Evolutionary conservation across 1,140 invertebrate species (phyloP), one percentile per base, ranked within the genome.

Genomic region (Ostrea denselamellosa): DNA sequence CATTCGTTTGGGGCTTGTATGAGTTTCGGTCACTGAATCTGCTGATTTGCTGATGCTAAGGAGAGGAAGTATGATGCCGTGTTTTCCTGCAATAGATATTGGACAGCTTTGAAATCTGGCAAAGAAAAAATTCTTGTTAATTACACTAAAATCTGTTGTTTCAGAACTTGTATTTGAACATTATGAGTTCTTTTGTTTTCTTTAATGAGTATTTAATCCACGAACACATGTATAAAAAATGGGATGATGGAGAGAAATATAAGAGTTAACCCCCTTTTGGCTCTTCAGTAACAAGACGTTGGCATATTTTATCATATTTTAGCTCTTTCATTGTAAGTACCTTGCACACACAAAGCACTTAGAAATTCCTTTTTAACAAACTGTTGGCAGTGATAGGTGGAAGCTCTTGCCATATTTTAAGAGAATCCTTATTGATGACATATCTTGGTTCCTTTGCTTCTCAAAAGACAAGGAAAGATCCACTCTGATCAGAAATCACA

Each of bases 61-160:
- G 28, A 14, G 68, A 71, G 68, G 68, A 71, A 71, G 68, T 71
- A 9, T 25, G 68, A 71, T 71, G 68, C 68, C 68, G 34, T 71
- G 8, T 71, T 25, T 71, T 71, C 68, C 68, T 71, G 68, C 68
- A 71, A 71, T 22, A 71, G 68, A 71, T 71, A 71, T 71, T 71
- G 68, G 68, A 12, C 68, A 71, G 68, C 68, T 71, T 71, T 71
- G 68, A 71, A 71, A 71, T 71, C 68, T 71, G 68, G 68, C 68
- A 71, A 34, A 10, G 28, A 71, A 71, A 28, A 71, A 34, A 71
- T 14, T 71, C 68, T 34, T 71, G 68, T 34, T 71, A 71, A 71
- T 71, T 71, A 71, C 28, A 14, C 28, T 34, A 9, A 71, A 28
- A 25, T 71, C 68, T 71, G 68, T 25, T 71, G 12, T 71, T 71